Percentiles rank a stretch among this genome's conserved stretches.
Conservation (phyloP, 1,140 invertebrate genomes). For the Hermetia illucens region DNA sequence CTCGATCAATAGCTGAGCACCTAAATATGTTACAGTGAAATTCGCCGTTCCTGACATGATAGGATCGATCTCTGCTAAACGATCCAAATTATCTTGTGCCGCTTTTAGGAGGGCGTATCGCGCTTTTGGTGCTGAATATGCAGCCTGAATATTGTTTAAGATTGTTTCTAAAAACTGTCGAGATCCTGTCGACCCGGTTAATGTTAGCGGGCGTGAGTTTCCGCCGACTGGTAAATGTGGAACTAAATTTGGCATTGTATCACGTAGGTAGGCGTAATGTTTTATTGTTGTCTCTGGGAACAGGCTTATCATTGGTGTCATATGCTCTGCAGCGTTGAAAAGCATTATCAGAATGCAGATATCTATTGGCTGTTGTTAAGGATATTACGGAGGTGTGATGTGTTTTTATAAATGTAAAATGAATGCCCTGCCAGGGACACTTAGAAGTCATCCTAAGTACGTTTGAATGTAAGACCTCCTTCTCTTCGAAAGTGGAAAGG, state of each 20-base stretch:
- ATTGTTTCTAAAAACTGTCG: slow-evolving; percentile 54
- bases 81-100: slow-evolving; percentile 54
- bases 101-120: slow-evolving; percentile 45
- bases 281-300: slow-evolving; percentile 83
- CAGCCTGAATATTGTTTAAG: slow-evolving; percentile 52
- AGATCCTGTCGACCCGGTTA: slow-evolving; percentile 26
- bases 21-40: slow-evolving; percentile 72
- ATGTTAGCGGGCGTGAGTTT: slow-evolving; percentile 16
- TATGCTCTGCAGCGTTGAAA: slow-evolving; percentile 83
- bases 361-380: slow-evolving; percentile 36
- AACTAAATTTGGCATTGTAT: slow-evolving; percentile 86
- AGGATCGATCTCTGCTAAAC: slow-evolving; percentile 73
- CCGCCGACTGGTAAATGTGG: slow-evolving; percentile 60
- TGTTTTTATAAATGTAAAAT: no score
- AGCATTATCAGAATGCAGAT: slow-evolving; percentile 84
- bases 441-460: no score
- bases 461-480: no score
- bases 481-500: no score
- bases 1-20: slow-evolving; percentile 40
- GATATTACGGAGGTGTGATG: no score
- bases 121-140: slow-evolving; percentile 36
- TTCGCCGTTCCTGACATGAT: slow-evolving; percentile 67
- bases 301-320: slow-evolving; percentile 79
- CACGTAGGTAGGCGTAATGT: slow-evolving; percentile 89
- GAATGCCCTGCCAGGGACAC: no score